Conservation (phyloP, 2,797 vertebrate genomes). For the Macropus fuliginosus region DNA sequence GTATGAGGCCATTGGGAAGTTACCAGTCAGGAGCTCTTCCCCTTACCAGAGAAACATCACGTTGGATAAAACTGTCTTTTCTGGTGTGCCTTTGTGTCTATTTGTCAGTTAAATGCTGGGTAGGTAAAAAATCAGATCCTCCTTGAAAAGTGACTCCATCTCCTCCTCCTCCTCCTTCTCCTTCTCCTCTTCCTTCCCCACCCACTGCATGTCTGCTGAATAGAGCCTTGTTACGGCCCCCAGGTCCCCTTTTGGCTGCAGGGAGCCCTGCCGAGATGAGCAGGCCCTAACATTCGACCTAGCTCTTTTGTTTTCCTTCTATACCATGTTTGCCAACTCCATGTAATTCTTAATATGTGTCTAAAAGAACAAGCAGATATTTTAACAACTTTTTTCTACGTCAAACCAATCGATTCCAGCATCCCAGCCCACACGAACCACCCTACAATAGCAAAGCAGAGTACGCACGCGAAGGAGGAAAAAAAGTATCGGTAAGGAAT, state of each 20-base stretch:
- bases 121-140: background rate
- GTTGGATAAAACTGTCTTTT: conserved; percentile 31
- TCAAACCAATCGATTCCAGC: conserved; percentile 81
- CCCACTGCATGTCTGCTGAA: conserved; percentile 78
- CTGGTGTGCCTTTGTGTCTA: conserved; percentile 44
- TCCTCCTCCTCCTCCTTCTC: background rate
- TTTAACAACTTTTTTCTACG: conserved; percentile 85
- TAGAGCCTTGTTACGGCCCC: conserved; percentile 75
- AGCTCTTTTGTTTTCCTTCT: conserved; percentile 42
- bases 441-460: conserved; percentile 84
- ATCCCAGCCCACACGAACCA: conserved; percentile 84
- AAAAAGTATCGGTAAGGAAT: conserved; percentile 84
- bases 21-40: background rate
- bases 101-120: conserved; percentile 16
- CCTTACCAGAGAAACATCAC: background rate
- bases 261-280: conserved; percentile 71
- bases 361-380: conserved; percentile 53
- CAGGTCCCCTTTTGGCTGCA: conserved; percentile 8
- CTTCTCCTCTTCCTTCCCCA: conserved; percentile 30
- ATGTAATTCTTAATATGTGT: conserved; percentile 74
- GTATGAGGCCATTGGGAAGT: background rate
- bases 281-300: conserved; percentile 66
- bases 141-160: background rate
- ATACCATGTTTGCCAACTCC: conserved; percentile 73
- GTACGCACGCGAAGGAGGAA: conserved; percentile 81